These are phyloP conservation scores for Fulmarus glacialis DNA, from an alignment of 2,113 vertebrate genomes.

Conservation along the genomic window DNA sequence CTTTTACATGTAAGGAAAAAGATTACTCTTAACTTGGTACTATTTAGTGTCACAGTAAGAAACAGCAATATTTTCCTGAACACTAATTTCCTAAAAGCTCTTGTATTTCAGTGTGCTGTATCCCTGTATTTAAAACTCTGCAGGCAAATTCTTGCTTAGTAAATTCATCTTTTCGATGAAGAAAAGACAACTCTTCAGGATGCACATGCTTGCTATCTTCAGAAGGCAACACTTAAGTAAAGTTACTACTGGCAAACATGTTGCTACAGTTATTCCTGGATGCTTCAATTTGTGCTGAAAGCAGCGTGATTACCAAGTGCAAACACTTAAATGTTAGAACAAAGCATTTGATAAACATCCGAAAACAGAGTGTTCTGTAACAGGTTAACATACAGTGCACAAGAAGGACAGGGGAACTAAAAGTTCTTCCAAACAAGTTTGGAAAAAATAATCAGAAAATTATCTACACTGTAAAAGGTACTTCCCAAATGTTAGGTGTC, in stretches of 20 bases:
- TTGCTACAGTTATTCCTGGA: not conserved
- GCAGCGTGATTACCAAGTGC: not conserved
- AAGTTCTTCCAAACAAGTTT: not conserved
- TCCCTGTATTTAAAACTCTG: not conserved
- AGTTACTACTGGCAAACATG: not conserved
- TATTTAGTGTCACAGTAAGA: not conserved
- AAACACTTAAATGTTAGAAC: not conserved
- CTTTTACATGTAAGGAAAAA: not conserved
- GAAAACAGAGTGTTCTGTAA: too few species aligned
- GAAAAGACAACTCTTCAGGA: not conserved
- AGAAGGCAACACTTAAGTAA: not conserved
- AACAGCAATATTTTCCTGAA: not conserved
- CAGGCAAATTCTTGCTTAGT: not conserved
- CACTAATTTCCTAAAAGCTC: not conserved
- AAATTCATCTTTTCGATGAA: not conserved
- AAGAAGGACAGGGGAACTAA: fast-evolving
- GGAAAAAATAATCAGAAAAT: not conserved
- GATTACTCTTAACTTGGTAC: not conserved
- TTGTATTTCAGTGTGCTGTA: not conserved
- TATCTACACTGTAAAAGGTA: fast-evolving
- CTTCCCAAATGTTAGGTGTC: not conserved
- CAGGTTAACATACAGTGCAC: not conserved
- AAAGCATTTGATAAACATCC: too few species aligned
- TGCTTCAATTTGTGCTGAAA: not conserved
- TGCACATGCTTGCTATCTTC: fast-evolving